Base-by-base conservation (phyloP, 2,113 vertebrate genomes). In the Trematocara macrostoma region DNA sequence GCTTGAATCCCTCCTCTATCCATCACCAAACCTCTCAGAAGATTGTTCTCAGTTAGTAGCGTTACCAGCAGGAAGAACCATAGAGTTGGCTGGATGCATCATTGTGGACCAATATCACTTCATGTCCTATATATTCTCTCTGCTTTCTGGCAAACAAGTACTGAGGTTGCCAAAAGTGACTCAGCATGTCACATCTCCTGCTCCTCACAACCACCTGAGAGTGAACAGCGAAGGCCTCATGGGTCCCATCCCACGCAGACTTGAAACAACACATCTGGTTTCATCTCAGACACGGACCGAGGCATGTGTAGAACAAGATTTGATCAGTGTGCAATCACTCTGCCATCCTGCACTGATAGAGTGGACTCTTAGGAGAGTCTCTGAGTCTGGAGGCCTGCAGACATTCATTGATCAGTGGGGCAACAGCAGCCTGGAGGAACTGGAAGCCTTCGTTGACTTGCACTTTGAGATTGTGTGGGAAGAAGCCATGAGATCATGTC, bases 381-480 rank as follows among this genome's bases (percentile, higher is more conserved):
- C 55, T 2, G 64, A 81, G 85, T 71, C 90, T 5, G 92, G 82
- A 78, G 83, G 83, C 34, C 81, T 94, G 80, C 95, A 95, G 87
- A 59, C 51, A 7, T 81, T 93, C 15, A 93, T 95, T 6, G 94
- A 95, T 59, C 92, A 90, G 34, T 94, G 94, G 94, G 94, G 83
- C 8, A 12, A 81, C 85, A 96, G 93, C 81, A 93, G 89, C 87
- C 82, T 96, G 81, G 87, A 95, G 81, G 96, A 96, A 34, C 92
- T 96, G 86, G 96, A 96, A 6, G 89, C 91, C 81, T 96, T 96
- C 82, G 94, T 96, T 3, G 95, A 96, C 55, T 79, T 84, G 0
- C 90, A 96, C 85, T 95, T 94, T 78, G 92, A 96, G 83, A 92
- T 79, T 89, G 81, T 95, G 26, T 94, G 92, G 94, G 88, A 93